Conservation (phyloP, 2,797 vertebrate species). For the Limnodromus scolopaceus region DNA sequence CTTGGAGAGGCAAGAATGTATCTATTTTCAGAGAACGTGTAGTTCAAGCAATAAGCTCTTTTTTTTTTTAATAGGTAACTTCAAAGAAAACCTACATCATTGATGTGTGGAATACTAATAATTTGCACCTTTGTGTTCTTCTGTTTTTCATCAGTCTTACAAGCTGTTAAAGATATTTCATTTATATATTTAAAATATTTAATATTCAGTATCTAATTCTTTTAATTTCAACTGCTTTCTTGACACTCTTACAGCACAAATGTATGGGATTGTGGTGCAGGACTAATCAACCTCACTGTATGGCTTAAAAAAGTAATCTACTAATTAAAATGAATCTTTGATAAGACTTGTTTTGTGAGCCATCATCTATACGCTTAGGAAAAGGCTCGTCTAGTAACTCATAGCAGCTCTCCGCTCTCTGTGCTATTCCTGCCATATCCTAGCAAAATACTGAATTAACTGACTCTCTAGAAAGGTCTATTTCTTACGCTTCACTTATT, state of each 20-base stretch:
- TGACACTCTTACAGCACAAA: background rate
- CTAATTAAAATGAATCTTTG: slow-evolving; percentile 2
- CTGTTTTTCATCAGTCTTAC: background rate
- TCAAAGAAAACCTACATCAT: background rate
- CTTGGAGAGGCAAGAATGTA: background rate
- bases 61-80: background rate
- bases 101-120: background rate
- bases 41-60: background rate
- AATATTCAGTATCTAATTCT: background rate
- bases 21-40: background rate
- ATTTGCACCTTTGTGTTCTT: background rate
- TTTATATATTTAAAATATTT: background rate
- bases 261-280: background rate
- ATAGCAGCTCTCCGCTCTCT: background rate
- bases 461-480: background rate
- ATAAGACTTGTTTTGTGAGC: background rate
- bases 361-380: background rate
- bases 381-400: background rate
- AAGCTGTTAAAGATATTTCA: background rate
- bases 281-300: background rate
- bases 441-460: background rate
- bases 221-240: background rate
- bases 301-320: background rate
- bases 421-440: background rate
- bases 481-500: background rate